Base-by-base conservation (phyloP, 2,888 invertebrate species). In the Isotomurus palustris region DNA sequence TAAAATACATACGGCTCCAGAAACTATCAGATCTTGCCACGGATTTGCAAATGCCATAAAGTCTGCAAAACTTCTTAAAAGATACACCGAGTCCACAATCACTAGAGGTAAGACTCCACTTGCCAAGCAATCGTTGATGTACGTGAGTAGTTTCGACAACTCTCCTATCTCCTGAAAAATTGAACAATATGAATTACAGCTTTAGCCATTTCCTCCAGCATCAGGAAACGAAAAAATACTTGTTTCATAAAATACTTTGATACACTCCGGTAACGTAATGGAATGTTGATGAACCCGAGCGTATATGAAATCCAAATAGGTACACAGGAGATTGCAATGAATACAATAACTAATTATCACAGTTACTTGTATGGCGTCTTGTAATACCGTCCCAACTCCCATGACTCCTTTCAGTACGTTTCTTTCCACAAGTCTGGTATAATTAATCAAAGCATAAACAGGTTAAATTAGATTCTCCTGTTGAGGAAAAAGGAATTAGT, bases 331-430 rank as follows among this genome's bases (percentile, higher is more conserved):
- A 74, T 88, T 87, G 47, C 86, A 87, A 77, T 90, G 88, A 22
- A 90, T 79, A 71, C 88, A 88, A 74, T 89, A 90, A 74, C 86
- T 88, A 28, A 86, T 85, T 64, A 89, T 82, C 52, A 89, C 83
- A 3, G 88, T 85, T n/a, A 87, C 86, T 75, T 89, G 88, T 53
- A 89, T 84, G 75, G 87, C 83, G 73, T 90, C 88, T 72, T 89
- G 88, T 75, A 83, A 73, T 27, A 87, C 80, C 56, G 66, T 45
- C 3, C 56, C 21, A 3, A 50, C 29, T 4, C 49, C 47, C 19
- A 60, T 38, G n/a, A 28, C 12, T 12, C n/a, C n/a, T n/a, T n/a
- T n/a, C n/a, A n/a, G n/a, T n/a, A n/a, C n/a, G n/a, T 10, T 28
- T 2, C 38, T 51, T 25, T 14, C 5, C 4, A 6, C 28, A 14